Percentiles rank a stretch among this genome's conserved stretches.
Evolutionary conservation across 2,888 invertebrate species (phyloP).

Genomic region (Drosophila anomalata): DNA sequence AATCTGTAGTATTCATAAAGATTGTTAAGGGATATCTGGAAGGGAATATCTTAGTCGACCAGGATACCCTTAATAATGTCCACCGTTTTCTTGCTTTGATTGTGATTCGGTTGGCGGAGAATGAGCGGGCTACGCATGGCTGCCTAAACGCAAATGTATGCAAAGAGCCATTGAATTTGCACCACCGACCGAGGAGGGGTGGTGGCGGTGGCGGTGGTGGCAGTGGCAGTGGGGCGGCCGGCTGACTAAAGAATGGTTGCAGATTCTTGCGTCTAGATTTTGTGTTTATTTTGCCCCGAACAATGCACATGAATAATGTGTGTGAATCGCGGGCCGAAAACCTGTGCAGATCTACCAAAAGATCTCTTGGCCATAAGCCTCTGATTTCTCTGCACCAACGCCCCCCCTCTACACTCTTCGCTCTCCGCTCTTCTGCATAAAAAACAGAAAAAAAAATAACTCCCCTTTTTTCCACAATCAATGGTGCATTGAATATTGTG

Average conservation of each 20-base stretch:
- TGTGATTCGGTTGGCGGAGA: constrained; percentile 36
- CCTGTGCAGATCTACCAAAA: constrained; percentile 70
- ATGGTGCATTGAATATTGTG: constrained; percentile 57
- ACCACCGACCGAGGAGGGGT: constrained; percentile 14
- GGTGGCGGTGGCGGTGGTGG: too few relatives aligned
- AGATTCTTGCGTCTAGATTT: constrained; percentile 78
- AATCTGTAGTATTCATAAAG: background rate
- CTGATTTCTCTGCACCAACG: constrained; percentile 13
- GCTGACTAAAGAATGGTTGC: constrained; percentile 69
- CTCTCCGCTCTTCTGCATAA: background rate
- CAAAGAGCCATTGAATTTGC: constrained; percentile 80
- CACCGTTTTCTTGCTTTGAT: constrained; percentile 44
- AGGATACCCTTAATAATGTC: background rate
- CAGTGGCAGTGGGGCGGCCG: background rate
- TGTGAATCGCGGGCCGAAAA: constrained; percentile 70
- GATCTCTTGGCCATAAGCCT: constrained; percentile 23
- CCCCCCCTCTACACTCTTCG: constrained; percentile 8
- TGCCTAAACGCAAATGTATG: constrained; percentile 78
- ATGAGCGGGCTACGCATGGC: constrained; percentile 74
- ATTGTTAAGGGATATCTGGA: background rate
- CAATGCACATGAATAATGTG: constrained; percentile 80
- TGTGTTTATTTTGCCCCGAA: constrained; percentile 63
- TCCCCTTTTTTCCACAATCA: background rate
- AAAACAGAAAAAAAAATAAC: background rate
- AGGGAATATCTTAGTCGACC: constrained; percentile 9